Percentiles rank a stretch among this genome's conserved stretches.
These are phyloP conservation scores for Isoperla grammatica DNA, from an alignment of 2,888 invertebrate species.

Conservation along the genomic window DNA sequence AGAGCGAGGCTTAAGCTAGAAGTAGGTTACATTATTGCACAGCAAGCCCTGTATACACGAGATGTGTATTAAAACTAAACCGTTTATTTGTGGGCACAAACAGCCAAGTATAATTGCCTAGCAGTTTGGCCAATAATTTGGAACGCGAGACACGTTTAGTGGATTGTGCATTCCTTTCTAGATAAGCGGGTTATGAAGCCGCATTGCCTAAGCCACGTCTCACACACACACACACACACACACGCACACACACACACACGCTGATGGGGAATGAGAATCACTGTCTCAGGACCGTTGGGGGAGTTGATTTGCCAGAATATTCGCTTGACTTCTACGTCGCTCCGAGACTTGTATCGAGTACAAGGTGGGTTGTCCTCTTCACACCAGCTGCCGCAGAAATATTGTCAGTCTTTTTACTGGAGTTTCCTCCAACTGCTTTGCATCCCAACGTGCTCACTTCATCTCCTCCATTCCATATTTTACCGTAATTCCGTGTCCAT, in stretches of 20 bases:
- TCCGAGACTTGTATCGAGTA: no score
- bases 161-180: conserved; percentile 20
- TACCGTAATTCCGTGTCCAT: neutral
- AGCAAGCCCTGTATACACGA: no score
- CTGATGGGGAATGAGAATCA: neutral
- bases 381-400: neutral
- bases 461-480: conserved; percentile 3
- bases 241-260: no score
- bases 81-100: conserved; percentile 25
- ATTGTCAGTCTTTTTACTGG: neutral
- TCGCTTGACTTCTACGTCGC: no score
- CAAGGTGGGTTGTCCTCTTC: no score
- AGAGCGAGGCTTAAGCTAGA: neutral
- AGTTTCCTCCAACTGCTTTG: neutral
- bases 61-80: conserved; percentile 17
- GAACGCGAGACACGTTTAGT: conserved; percentile 26
- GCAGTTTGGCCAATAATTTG: conserved; percentile 27
- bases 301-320: no score
- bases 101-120: conserved; percentile 26
- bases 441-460: neutral
- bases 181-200: conserved; percentile 21
- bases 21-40: conserved; percentile 15
- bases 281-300: neutral
- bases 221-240: conserved; percentile 9
- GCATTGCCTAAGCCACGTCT: neutral